A percentile compares a stretch with the other conserved stretches of the same genome.
phyloP scores from a whole-genome alignment of 2,113 vertebrate genomes.

The rat (Rattus norvegicus) region DNA sequence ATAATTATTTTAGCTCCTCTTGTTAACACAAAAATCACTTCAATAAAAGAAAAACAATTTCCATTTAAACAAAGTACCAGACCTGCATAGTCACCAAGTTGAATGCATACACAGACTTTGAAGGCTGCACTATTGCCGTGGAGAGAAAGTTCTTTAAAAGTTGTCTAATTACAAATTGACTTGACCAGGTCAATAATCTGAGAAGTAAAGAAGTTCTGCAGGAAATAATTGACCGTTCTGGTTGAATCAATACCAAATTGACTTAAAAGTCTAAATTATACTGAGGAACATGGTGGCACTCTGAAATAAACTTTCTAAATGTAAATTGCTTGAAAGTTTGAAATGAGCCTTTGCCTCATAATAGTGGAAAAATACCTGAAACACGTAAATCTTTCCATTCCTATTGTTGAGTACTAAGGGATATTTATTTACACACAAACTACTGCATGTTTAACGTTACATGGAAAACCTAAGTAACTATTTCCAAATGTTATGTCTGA shows the following conservation, averaged over 20 bases:
- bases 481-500: neutral
- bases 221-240: slow-evolving; percentile 73
- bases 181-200: slow-evolving; percentile 72
- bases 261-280: slow-evolving; percentile 76
- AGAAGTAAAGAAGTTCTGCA: slow-evolving; percentile 65
- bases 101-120: neutral
- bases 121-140: neutral
- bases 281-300: slow-evolving; percentile 33
- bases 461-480: neutral
- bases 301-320: slow-evolving; percentile 60
- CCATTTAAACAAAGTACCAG: neutral
- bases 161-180: slow-evolving; percentile 78
- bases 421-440: neutral
- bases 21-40: slow-evolving; percentile 7
- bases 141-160: slow-evolving; percentile 70
- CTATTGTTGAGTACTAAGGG: neutral
- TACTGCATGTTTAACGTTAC: neutral
- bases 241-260: slow-evolving; percentile 71
- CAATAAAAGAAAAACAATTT: slow-evolving; percentile 46
- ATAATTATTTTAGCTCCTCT: slow-evolving; percentile 24
- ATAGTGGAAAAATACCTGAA: slow-evolving; percentile 33
- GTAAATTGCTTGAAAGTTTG: slow-evolving; percentile 53
- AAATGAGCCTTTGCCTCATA: slow-evolving; percentile 13
- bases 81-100: slow-evolving; percentile 24
- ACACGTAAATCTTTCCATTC: slow-evolving; percentile 60